Conservation (phyloP, 1,140 invertebrate genomes). For the Stratiolaelaps scimitus region DNA sequence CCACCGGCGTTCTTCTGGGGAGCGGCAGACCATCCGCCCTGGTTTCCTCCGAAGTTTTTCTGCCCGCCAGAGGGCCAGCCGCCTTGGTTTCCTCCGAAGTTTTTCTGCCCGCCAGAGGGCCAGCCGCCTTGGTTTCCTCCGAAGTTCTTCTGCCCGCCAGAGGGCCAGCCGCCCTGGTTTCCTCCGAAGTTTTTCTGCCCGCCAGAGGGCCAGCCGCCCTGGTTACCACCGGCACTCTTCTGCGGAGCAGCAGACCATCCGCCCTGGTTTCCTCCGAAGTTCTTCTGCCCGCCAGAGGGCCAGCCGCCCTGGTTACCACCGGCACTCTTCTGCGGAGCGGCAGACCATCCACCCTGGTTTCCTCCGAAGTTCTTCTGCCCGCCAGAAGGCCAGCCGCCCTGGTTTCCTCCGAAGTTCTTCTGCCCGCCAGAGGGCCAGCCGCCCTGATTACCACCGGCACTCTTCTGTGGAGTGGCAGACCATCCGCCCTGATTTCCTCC, state of each 20-base stretch:
- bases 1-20: background rate
- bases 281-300: background rate
- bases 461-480: background rate
- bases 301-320: constrained; percentile 11
- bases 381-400: background rate
- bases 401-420: background rate
- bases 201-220: background rate
- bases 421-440: background rate
- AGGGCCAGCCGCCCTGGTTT: background rate
- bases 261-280: background rate
- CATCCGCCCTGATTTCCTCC: constrained; percentile 14
- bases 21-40: constrained; percentile 3
- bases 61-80: background rate
- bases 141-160: background rate
- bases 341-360: constrained; percentile 2
- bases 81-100: background rate
- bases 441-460: background rate
- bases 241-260: background rate
- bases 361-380: background rate
- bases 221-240: background rate
- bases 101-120: background rate
- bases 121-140: constrained; percentile 2
- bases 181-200: background rate
- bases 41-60: background rate
- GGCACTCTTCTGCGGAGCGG: background rate